Evolutionary conservation across 1,140 invertebrate species (phyloP).

Genomic region (Drosophila repletoides): DNA sequence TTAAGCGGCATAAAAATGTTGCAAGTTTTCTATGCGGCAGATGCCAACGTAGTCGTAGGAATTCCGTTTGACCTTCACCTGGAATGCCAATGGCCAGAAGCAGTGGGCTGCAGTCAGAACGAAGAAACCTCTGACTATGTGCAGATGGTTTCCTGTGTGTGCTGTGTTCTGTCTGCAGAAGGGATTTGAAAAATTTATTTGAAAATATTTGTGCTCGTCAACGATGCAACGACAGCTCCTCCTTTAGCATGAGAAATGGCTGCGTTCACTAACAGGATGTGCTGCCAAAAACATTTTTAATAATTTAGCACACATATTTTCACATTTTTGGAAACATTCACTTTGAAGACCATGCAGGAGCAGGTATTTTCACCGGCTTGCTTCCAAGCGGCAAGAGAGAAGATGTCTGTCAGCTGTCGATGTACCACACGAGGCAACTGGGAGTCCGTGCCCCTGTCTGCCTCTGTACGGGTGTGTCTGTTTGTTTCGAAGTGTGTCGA

Average conservation of each 20-base stretch:
- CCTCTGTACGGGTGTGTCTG: no score
- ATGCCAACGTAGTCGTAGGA: constrained; percentile 22
- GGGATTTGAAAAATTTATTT: constrained; percentile 74
- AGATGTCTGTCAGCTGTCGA: constrained; percentile 29
- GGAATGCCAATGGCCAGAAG: constrained; percentile 50
- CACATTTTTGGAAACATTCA: constrained; percentile 64
- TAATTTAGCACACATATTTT: constrained; percentile 76
- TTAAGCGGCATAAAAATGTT: constrained; percentile 61
- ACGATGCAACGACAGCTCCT: constrained; percentile 22
- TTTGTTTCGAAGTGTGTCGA: constrained; percentile 11
- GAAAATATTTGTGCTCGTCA: constrained; percentile 66
- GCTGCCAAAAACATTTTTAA: constrained; percentile 77
- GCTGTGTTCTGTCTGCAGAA: no score
- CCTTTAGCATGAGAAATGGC: constrained; percentile 54
- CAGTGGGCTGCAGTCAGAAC: constrained; percentile 9
- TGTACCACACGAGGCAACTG: constrained; percentile 38
- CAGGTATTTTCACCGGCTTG: constrained; percentile 51
- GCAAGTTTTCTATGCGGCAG: constrained; percentile 43
- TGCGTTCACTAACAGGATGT: constrained; percentile 66
- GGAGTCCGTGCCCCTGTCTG: constrained; percentile 38
- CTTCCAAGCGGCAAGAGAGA: not conserved
- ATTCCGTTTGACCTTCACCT: constrained; percentile 66
- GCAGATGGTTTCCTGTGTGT: constrained; percentile 36
- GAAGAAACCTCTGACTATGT: constrained; percentile 30
- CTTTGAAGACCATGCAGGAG: constrained; percentile 65